Percentiles rank a stretch among this genome's conserved stretches.
phyloP scores from a whole-genome alignment of 1,140 invertebrate species.

The Neodiprion virginianus region DNA sequence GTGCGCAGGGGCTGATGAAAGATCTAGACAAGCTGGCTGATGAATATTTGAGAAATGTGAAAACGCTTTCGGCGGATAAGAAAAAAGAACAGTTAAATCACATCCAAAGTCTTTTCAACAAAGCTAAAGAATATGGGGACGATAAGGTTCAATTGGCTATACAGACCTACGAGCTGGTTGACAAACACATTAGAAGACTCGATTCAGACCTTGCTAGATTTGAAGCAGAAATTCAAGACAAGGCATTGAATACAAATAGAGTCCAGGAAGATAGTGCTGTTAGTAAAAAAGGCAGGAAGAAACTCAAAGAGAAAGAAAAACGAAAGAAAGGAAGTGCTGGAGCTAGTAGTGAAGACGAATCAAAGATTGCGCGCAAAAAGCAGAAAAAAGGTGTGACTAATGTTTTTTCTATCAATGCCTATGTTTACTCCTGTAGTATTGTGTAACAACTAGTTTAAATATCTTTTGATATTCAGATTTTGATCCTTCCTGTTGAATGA shows the following conservation, averaged over 20 bases:
- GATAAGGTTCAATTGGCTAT: conserved; percentile 98
- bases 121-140: conserved; percentile 93
- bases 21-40: conserved; percentile 89
- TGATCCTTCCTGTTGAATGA: background rate
- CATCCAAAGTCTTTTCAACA: conserved; percentile 87
- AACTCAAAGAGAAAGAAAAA: conserved; percentile 71
- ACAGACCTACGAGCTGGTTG: conserved; percentile 98
- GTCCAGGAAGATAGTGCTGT: conserved; percentile 66
- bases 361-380: conserved; percentile 70
- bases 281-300: conserved; percentile 74
- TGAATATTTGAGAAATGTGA: conserved; percentile 78
- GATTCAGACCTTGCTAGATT: conserved; percentile 96
- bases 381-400: conserved; percentile 68
- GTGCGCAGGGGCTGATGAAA: conserved; percentile 88
- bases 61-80: conserved; percentile 72
- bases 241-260: conserved; percentile 76
- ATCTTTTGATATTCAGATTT: background rate
- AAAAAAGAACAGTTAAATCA: conserved; percentile 83
- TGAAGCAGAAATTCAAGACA: conserved; percentile 96
- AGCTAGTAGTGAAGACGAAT: conserved; percentile 65
- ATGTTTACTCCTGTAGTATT: no score
- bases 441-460: background rate
- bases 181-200: conserved; percentile 94
- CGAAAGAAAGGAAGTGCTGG: conserved; percentile 64
- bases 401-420: conserved; percentile 9